A percentile compares a stretch with the other conserved stretches of the same genome.
Conservation (phyloP, 2,113 vertebrate species). For the Eclectus roratus region DNA sequence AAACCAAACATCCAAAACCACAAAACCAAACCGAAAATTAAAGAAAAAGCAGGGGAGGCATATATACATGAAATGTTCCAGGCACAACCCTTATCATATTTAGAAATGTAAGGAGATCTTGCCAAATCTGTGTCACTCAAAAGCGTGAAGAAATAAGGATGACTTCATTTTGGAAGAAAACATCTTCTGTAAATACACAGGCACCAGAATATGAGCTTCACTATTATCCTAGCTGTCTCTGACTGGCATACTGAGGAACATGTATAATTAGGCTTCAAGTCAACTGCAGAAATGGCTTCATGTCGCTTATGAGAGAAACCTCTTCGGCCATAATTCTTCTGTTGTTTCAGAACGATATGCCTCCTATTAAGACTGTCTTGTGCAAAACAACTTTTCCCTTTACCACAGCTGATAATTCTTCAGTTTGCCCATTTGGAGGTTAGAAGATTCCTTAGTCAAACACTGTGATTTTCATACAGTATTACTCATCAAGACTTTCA, state of each 20-base stretch:
- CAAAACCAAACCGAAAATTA: neutral
- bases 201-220: neutral
- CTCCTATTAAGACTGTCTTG: neutral
- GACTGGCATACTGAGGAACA: neutral
- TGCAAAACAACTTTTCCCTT: neutral
- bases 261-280: neutral
- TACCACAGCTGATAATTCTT: neutral
- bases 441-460: neutral
- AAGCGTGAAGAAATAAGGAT: neutral
- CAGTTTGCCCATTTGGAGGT: neutral
- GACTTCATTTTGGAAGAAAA: neutral
- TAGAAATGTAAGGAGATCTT: neutral
- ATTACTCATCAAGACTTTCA: neutral
- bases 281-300: neutral
- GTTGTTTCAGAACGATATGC: neutral
- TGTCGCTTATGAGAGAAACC: neutral
- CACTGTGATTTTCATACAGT: neutral
- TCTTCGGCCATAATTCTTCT: neutral
- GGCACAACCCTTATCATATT: neutral
- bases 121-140: neutral
- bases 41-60: neutral
- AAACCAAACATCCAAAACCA: neutral
- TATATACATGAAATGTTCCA: neutral
- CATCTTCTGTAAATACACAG: neutral
- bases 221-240: neutral